Evolutionary conservation across 2,113 vertebrate species (phyloP), one percentile per base, ranked within the genome.

Genomic region (Campylorhamphus procurvoides): DNA sequence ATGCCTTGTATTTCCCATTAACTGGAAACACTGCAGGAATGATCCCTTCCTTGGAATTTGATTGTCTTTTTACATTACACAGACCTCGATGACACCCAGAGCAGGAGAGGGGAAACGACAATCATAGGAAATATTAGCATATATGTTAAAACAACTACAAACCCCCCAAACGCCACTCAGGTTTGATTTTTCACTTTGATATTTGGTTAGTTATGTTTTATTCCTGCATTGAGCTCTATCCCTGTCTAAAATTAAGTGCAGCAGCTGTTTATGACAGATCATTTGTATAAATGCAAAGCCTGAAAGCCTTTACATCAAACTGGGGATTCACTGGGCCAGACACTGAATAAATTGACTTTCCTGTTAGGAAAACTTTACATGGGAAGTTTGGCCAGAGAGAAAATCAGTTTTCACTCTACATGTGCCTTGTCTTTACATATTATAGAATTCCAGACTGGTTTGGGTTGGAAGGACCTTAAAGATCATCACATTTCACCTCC

Each of bases 181-280:
- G 11, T 42, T 82, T 52, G 47, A 55, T 47, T 87, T 89, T 90
- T 58, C 20, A 16, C 33, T 53, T 53, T 35, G 42, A 7, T 35
- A 80, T 89, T 80, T 64, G 25, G 31, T 74, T 69, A 33, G 20
- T 67, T 42, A 14, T 19, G 0, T 55, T 53, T 47, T 49, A 52
- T 17, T 1, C 23, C 49, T 60, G 15, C 35, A 33, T 84, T 78
- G 53, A 55, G 23, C 31, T 74, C 62, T 69, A 27, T 23, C 37
- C n/a, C 50, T 42, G 37, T 28, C 47, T 40, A 68, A 92, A 90
- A 92, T 35, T 64, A 67, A 87, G 19, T n/a, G 18, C 42, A 67
- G 69, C 60, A 73, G 80, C 53, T 92, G 24, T n/a, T 68, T 84
- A n/a, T 75, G 78, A 53, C 52, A 68, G 89, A 84, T 86, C 78